Conservation (phyloP, 1,140 invertebrate genomes). For the Saxidomus purpurata region DNA sequence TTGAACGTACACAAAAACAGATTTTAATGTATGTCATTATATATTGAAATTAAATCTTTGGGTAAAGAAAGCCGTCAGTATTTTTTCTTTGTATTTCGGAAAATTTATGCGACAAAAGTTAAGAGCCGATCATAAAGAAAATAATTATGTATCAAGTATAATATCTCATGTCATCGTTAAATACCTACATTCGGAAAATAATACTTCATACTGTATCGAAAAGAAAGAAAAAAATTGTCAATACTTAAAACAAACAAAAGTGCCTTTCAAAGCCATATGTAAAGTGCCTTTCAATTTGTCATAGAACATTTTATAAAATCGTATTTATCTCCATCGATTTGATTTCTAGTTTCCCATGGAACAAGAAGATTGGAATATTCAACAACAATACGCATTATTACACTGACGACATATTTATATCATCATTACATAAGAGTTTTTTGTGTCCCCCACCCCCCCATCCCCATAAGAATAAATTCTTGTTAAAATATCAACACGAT, state of each 20-base stretch:
- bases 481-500: no score
- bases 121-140: not conserved
- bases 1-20: constrained; percentile 21
- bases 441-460: no score
- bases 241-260: constrained; percentile 22
- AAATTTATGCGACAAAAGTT: constrained; percentile 23
- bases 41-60: constrained; percentile 13
- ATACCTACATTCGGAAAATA: not conserved
- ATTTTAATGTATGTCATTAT: constrained; percentile 35
- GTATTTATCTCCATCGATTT: no score
- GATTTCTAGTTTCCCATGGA: no score
- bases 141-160: constrained; percentile 18
- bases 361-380: no score
- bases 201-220: not conserved
- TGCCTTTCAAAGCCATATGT: not conserved
- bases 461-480: no score
- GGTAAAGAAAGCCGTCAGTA: not conserved
- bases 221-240: not conserved
- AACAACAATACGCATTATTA: no score
- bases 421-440: no score
- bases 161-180: not conserved
- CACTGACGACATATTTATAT: no score
- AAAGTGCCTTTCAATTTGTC: not conserved
- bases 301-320: no score
- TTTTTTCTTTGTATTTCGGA: not conserved